Base-by-base conservation (phyloP, 2,888 invertebrate genomes). In the Hecatera dysodea region DNA sequence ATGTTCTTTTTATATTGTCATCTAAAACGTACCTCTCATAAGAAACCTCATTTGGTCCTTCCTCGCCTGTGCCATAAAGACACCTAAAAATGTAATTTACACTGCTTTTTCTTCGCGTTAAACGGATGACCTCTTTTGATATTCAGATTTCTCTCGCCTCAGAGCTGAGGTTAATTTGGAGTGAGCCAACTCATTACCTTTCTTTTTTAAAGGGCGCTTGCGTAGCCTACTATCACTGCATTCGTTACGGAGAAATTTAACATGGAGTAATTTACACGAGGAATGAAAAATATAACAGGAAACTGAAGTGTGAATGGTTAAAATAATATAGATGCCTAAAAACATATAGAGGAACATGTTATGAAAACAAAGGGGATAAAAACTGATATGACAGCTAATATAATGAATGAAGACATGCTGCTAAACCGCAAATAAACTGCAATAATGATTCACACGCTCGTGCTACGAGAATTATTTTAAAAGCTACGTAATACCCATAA, bases 101-200 rank as follows among this genome's bases (percentile, higher is more conserved):
- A 72, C 74, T 62, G 72, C 48, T 82, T 78, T 80, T 80, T 72
- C 72, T 72, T 66, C 67, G 56, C 63, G 68, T 73, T 80, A 80
- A 86, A 76, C 72, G 82, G 78, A 80, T 88, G 79, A 80, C 80
- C 78, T 82, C 83, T 83, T 86, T 87, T 86, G 83, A 83, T 82
- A 82, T 86, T 86, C 80, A 80, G 84, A 85, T 87, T 84, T 84
- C 68, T 80, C 75, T 70, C 81, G 65, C 72, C 78, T 56, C 72
- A 73, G 67, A 71, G 71, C 64, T 65, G 79, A 81, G 75, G 79
- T 83, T 86, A 85, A 88, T 86, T 84, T 81, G 78, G 67, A 84
- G 71, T 82, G 78, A 75, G 75, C 74, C 78, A 75, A 83, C 74
- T 83, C 79, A 81, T 82, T 81, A 76, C 69, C 71, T 78, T 75